Base-by-base conservation (phyloP, 2,113 vertebrate species). In the Beaufortia kweichowensis region DNA sequence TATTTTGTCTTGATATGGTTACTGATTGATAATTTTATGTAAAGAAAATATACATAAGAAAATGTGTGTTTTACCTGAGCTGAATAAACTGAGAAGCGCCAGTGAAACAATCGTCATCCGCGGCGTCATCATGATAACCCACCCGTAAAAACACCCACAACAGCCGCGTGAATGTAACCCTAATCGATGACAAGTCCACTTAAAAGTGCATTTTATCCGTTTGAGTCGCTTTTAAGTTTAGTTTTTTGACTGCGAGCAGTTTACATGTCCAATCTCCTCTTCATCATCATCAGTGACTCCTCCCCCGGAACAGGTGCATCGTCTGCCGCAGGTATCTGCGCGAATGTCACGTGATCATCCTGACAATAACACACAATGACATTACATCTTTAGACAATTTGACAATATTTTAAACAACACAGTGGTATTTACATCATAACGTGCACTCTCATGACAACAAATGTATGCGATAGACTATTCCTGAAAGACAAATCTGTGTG, bases 301-400 rank as follows among this genome's bases (percentile, higher is more conserved):
- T 46, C 91, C 90, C 35, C 86, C 76, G 86, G 87, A 82, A 89
- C 86, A 91, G 90, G 89, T 90, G 76, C 59, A 5, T 31, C 69
- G 1, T 6, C 3, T 56, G 65, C 61, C 65, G 72, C 61, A 15
- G 29, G 69, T 57, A 3, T 48, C 23, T 15, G 9, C 35, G 8
- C 35, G 2, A 10, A 2, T 4, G 43, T 46, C 43, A 46, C 43
- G 14, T 46, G 43, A 46, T 17, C 43, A 5, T 12, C 15, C 2
- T 46, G 43, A 17, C 4, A 14, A 46, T 4, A 4, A 39, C 35
- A 11, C 35, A 39, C 35, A 35, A 35, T 35, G 33, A 7, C 33
- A 8, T 7, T 8, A 1, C 6, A 1, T 35, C 33, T 35, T 35
- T 35, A 35, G 6, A 35, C 6, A 35, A 5, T 35, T 35, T 35